phyloP scores from a whole-genome alignment of 2,888 invertebrate species.

The Drosophila percnosoma region DNA sequence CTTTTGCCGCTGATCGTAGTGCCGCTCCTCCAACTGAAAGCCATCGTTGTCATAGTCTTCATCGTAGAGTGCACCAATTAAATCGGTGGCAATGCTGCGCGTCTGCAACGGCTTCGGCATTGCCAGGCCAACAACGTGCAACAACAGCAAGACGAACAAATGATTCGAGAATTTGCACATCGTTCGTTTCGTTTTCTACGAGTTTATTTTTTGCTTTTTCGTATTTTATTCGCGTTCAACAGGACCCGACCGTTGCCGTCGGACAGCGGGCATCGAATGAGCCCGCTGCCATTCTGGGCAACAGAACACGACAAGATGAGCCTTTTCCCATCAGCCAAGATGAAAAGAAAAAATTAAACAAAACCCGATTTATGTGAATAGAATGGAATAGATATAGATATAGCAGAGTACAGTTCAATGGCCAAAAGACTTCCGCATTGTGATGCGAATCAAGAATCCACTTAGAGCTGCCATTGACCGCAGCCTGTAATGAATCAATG shows the following conservation, averaged over 20 bases:
- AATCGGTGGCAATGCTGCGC: constrained; percentile 49
- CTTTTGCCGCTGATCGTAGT: constrained; percentile 91
- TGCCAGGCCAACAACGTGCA: constrained; percentile 43
- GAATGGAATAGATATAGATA: not conserved
- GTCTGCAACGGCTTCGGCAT: constrained; percentile 41
- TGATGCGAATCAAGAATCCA: constrained; percentile 55
- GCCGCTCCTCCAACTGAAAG: constrained; percentile 82
- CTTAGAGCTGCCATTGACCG: constrained; percentile 37
- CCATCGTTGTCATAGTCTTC: constrained; percentile 65
- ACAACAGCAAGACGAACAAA: constrained; percentile 77
- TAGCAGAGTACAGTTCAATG: constrained; percentile 62
- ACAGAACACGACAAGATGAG: constrained; percentile 35
- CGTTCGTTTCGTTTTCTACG: constrained; percentile 39
- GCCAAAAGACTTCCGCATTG: constrained; percentile 76
- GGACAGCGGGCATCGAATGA: constrained; percentile 65
- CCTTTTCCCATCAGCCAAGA: constrained; percentile 35
- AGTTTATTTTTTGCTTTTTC: constrained; percentile 7
- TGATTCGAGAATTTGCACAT: constrained; percentile 84
- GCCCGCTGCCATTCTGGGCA: constrained; percentile 29
- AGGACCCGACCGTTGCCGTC: constrained; percentile 68
- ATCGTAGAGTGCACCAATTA: constrained; percentile 61
- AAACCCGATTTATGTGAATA: constrained; percentile 67
- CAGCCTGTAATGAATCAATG: constrained; percentile 30
- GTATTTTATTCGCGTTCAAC: constrained; percentile 10
- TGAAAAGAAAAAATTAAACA: not conserved